phyloP scores from a whole-genome alignment of 2,888 invertebrate species.

The Bombyx huttoni region DNA sequence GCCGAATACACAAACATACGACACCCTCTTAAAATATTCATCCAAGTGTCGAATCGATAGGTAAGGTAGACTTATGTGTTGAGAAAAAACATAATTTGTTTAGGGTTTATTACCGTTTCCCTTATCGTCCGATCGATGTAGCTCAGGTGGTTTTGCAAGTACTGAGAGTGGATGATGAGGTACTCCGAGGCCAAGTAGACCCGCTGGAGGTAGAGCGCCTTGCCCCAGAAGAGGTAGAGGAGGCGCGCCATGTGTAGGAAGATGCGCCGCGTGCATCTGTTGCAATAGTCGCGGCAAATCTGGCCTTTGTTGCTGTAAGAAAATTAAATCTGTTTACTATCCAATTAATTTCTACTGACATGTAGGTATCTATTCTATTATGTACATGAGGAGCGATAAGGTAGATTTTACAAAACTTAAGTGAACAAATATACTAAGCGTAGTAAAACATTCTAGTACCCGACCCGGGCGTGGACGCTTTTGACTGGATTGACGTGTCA shows the following conservation, averaged over 20 bases:
- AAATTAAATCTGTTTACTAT: conserved; percentile 6
- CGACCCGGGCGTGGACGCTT: conserved; percentile 39
- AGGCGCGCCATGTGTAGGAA: conserved; percentile 81
- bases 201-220: conserved; percentile 68
- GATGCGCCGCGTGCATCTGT: conserved; percentile 94
- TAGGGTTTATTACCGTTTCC: conserved; percentile 74
- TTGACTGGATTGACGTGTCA: conserved; percentile 68
- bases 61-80: conserved; percentile 14
- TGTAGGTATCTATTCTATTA: background rate
- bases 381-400: background rate
- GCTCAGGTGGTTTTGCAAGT: conserved; percentile 82
- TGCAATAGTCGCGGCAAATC: conserved; percentile 87
- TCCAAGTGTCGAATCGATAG: conserved; percentile 42
- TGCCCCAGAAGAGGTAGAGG: conserved; percentile 74
- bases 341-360: too few species aligned
- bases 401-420: background rate
- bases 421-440: conserved; percentile 15
- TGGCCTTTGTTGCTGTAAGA: conserved; percentile 85
- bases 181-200: conserved; percentile 78
- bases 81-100: background rate
- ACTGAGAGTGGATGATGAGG: conserved; percentile 83
- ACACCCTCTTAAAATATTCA: conserved; percentile 59
- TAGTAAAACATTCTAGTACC: conserved; percentile 31
- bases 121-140: conserved; percentile 83
- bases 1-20: conserved; percentile 50